Conservation (phyloP, 2,113 vertebrate species). For the Notothenia rossii region DNA sequence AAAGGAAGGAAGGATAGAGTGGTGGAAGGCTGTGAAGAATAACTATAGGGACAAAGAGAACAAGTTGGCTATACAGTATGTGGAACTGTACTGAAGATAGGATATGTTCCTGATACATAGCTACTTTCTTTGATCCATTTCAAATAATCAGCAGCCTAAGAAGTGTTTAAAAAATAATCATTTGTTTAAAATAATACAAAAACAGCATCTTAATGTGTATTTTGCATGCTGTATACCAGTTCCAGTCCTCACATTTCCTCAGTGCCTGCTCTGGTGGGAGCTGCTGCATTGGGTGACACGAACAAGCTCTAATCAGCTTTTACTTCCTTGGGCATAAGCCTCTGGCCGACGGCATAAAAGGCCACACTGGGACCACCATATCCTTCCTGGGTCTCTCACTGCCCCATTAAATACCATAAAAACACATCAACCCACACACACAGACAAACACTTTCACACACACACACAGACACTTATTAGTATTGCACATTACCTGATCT, state of each 20-base stretch:
- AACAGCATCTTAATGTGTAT: neutral
- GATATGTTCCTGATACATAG: no score
- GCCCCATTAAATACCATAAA: slow-evolving; percentile 65
- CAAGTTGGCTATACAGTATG: neutral
- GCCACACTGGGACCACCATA: slow-evolving; percentile 77
- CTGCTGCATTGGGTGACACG: slow-evolving; percentile 43
- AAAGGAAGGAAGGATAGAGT: slow-evolving; percentile 44
- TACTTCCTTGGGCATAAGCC: slow-evolving; percentile 81
- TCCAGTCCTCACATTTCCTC: neutral
- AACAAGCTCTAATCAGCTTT: slow-evolving; percentile 78
- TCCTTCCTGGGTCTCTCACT: slow-evolving; percentile 60
- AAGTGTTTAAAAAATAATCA: neutral
- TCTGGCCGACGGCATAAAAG: slow-evolving; percentile 75
- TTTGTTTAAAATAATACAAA: neutral
- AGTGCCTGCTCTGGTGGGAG: slow-evolving; percentile 29
- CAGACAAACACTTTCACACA: neutral
- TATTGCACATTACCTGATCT: neutral
- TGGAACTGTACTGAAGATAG: no score
- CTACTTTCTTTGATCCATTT: no score
- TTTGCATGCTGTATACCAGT: neutral
- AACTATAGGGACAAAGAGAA: neutral
- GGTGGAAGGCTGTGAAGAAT: slow-evolving; percentile 36
- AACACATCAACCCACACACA: slow-evolving; percentile 44
- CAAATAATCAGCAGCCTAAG: no score
- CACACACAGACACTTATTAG: slow-evolving; percentile 10